Evolutionary conservation across 2,888 invertebrate genomes (phyloP).

Genomic region (Spilosoma lubricipeda): DNA sequence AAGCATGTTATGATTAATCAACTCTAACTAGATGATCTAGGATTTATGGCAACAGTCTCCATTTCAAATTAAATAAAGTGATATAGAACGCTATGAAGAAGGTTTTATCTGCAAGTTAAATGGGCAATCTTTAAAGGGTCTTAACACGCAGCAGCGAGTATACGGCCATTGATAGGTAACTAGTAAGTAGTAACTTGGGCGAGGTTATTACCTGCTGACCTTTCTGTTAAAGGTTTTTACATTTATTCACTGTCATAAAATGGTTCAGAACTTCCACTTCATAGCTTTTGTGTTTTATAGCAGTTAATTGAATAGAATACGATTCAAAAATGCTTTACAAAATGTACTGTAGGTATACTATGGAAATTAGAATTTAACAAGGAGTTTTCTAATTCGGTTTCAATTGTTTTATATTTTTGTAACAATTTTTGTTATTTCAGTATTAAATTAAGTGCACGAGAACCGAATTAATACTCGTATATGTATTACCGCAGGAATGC

Average conservation of each 20-base stretch:
- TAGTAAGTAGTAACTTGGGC: slow-evolving; percentile 14
- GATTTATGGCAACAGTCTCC: background rate
- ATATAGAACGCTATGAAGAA: background rate
- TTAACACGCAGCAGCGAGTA: slow-evolving; percentile 8
- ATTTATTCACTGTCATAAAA: slow-evolving; percentile 16
- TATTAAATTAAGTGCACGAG: background rate
- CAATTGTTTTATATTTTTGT: too few relatives aligned
- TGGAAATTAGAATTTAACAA: too few relatives aligned
- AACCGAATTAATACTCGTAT: background rate
- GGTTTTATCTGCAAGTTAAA: background rate
- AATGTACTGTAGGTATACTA: too few relatives aligned
- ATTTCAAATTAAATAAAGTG: background rate
- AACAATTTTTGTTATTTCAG: too few relatives aligned
- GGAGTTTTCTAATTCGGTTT: too few relatives aligned
- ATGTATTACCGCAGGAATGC: too few relatives aligned
- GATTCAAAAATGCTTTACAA: too few relatives aligned
- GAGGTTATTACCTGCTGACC: slow-evolving; percentile 9
- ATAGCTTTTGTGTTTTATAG: too few relatives aligned
- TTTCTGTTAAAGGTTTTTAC: slow-evolving; percentile 4
- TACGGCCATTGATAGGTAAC: slow-evolving; percentile 13
- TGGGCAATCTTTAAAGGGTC: background rate
- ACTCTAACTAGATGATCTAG: background rate
- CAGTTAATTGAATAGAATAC: too few relatives aligned
- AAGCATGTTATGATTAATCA: too few relatives aligned
- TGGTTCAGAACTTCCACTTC: background rate